Evolutionary conservation across 35 echinoderm and acorn worm species (phyloP).

Genomic region (Holothuria glaberrima): DNA sequence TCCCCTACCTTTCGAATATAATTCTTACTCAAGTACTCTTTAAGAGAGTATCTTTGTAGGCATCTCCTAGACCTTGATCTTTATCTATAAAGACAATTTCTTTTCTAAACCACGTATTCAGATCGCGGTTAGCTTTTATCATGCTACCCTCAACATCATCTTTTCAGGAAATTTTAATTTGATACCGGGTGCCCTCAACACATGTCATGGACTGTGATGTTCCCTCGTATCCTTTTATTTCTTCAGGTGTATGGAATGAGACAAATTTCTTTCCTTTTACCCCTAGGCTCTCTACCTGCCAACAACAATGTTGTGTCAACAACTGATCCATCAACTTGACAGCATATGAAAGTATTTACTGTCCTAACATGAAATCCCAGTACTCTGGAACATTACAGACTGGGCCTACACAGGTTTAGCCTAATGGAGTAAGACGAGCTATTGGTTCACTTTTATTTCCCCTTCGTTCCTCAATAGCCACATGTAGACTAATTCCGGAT

Average conservation of each 20-base stretch:
- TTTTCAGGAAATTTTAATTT: constrained; percentile 44
- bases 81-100: not conserved
- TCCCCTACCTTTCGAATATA: constrained; percentile 35
- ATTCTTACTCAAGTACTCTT: constrained; percentile 24
- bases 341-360: constrained; percentile 10
- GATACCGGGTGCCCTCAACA: too few species aligned
- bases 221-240: too few species aligned
- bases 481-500: constrained; percentile 34
- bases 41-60: not conserved
- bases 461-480: not conserved
- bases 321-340: too few species aligned
- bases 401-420: constrained; percentile 43
- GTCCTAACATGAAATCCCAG: constrained; percentile 3
- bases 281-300: constrained; percentile 21
- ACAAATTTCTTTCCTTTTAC: too few species aligned
- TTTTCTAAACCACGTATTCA: constrained; percentile 2
- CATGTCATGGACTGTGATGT: too few species aligned
- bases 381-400: not conserved
- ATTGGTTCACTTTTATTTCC: not conserved
- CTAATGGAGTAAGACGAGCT: too few species aligned
- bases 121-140: not conserved
- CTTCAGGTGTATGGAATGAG: not conserved
- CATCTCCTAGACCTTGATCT: not conserved
- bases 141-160: not conserved
- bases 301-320: constrained; percentile 28